Conservation (phyloP, 2,888 invertebrate genomes). For the Nemurella pictetii region DNA sequence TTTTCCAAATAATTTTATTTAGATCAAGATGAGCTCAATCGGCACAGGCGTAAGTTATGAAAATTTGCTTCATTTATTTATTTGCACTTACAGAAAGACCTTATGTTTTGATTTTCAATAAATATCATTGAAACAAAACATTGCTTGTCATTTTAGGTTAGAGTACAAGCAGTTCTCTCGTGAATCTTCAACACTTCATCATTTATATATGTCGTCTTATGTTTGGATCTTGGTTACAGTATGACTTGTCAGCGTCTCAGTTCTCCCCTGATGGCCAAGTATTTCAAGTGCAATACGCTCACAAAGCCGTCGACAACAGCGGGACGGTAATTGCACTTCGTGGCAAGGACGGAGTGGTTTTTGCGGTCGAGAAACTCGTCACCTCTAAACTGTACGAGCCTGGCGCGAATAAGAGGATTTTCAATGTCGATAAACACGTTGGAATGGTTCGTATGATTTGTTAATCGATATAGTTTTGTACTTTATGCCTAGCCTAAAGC, state of each 20-base stretch:
- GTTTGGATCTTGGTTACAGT: conserved; percentile 62
- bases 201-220: too few relatives aligned
- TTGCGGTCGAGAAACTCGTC: conserved; percentile 96
- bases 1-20: not conserved
- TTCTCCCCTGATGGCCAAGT: conserved; percentile 99
- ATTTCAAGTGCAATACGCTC: conserved; percentile 99
- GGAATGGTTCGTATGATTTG: conserved; percentile 73
- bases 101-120: conserved; percentile 14
- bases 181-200: too few relatives aligned
- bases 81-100: conserved; percentile 35
- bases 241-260: conserved; percentile 99
- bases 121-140: not conserved
- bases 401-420: conserved; percentile 88
- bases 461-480: too few relatives aligned
- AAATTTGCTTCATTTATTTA: not conserved
- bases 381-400: conserved; percentile 91
- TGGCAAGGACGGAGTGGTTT: conserved; percentile 95
- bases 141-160: conserved; percentile 14
- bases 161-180: not conserved
- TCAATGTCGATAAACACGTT: conserved; percentile 90
- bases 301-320: conserved; percentile 97
- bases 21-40: conserved; percentile 83
- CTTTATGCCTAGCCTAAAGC: too few relatives aligned
- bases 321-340: conserved; percentile 94
- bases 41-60: conserved; percentile 83